These are phyloP conservation scores for Tridacna crocea DNA, from an alignment of 2,888 invertebrate species.

Conservation along the genomic window DNA sequence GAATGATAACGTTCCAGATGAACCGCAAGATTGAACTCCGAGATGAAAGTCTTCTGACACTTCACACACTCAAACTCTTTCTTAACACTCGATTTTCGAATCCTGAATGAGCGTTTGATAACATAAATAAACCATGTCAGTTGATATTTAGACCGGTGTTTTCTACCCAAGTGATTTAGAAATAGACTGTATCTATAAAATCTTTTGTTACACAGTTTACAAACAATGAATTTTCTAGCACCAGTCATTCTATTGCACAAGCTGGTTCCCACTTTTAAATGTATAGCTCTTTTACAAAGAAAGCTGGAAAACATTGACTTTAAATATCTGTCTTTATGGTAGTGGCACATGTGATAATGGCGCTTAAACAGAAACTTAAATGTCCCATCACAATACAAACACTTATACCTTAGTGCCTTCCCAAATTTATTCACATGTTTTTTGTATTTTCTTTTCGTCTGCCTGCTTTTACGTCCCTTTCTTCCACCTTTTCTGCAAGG, in stretches of 20 bases:
- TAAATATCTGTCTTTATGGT: not conserved
- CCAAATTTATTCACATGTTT: conserved; percentile 15
- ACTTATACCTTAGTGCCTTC: conserved; percentile 4
- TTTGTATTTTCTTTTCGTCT: conserved; percentile 11
- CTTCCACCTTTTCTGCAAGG: not conserved
- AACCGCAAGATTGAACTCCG: conserved; percentile 11
- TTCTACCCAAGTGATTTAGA: not conserved
- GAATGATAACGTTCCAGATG: conserved; percentile 14
- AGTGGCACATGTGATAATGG: conserved; percentile 11
- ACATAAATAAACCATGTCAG: conserved; percentile 13
- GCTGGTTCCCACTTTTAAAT: not conserved
- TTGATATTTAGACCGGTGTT: not conserved
- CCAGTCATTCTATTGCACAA: conserved; percentile 1
- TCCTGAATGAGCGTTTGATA: not conserved
- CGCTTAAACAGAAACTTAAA: conserved; percentile 13
- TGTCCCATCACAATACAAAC: not conserved
- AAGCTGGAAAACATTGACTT: not conserved
- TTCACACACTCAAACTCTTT: conserved; percentile 1
- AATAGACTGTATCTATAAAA: conserved; percentile 16
- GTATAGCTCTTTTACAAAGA: not conserved
- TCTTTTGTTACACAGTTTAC: conserved; percentile 3
- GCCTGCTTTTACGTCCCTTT: not conserved
- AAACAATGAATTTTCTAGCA: conserved; percentile 1
- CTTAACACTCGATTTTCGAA: not conserved
- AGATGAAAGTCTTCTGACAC: conserved; percentile 11